Percentiles rank a stretch among this genome's conserved stretches.
Evolutionary conservation across 2,888 invertebrate species (phyloP).

Genomic region (Catocala nupta): DNA sequence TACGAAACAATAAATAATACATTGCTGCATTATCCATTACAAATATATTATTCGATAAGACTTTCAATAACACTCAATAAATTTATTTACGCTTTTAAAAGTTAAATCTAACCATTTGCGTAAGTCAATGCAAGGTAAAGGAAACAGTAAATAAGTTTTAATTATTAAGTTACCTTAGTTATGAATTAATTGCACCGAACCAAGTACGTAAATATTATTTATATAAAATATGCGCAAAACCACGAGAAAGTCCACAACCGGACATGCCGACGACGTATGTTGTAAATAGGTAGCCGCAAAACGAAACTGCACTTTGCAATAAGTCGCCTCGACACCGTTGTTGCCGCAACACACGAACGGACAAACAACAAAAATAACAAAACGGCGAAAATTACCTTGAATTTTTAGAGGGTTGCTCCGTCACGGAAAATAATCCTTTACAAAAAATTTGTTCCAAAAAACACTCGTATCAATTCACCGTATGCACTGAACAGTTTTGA

Average conservation of each 20-base stretch:
- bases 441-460: conserved; percentile 56
- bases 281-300: conserved; percentile 75
- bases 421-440: conserved; percentile 70
- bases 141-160: conserved; percentile 19
- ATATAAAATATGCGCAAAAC: conserved; percentile 56
- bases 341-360: conserved; percentile 59
- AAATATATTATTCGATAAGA: conserved; percentile 5
- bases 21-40: neutral
- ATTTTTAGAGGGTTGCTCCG: conserved; percentile 64
- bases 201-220: conserved; percentile 43
- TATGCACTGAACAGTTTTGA: conserved; percentile 58
- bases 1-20: conserved; percentile 25
- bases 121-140: conserved; percentile 1
- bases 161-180: conserved; percentile 22
- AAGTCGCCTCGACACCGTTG: conserved; percentile 64
- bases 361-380: conserved; percentile 48
- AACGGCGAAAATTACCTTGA: conserved; percentile 71
- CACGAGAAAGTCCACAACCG: conserved; percentile 72
- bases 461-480: conserved; percentile 60
- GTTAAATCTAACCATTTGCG: neutral
- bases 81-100: neutral
- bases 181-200: conserved; percentile 2
- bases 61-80: neutral
- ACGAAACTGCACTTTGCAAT: conserved; percentile 74
- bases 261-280: conserved; percentile 67